Percentiles rank a stretch among this genome's conserved stretches.
Evolutionary conservation across 2,888 invertebrate genomes (phyloP).

Genomic region (Dynastes grantii): DNA sequence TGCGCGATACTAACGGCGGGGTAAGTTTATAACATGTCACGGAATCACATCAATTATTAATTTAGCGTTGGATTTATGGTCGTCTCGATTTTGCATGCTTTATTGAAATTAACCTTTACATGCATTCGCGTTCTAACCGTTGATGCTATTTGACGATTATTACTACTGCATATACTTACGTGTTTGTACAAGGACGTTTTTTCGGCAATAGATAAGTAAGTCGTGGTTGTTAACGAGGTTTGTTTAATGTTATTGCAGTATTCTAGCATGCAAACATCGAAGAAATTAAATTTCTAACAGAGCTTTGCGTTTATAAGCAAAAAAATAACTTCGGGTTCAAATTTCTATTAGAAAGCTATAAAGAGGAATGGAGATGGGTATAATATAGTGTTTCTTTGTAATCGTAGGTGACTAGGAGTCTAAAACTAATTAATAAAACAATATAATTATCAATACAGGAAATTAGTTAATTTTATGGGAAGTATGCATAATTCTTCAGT

Average conservation of each 20-base stretch:
- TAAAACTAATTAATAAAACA: too few relatives aligned
- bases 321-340: too few relatives aligned
- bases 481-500: too few relatives aligned
- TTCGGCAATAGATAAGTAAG: slow-evolving; percentile 3
- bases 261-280: not conserved
- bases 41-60: slow-evolving; percentile 45
- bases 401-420: too few relatives aligned
- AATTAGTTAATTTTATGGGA: too few relatives aligned
- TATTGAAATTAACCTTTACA: slow-evolving; percentile 42
- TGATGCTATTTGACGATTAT: not conserved
- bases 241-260: not conserved
- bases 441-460: too few relatives aligned
- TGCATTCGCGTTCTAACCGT: not conserved
- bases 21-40: slow-evolving; percentile 42
- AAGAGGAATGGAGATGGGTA: too few relatives aligned
- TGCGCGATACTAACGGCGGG: slow-evolving; percentile 15
- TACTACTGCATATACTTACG: not conserved
- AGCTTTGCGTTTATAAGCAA: too few relatives aligned
- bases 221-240: not conserved
- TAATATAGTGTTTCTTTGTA: too few relatives aligned
- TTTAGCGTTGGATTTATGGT: slow-evolving; percentile 36
- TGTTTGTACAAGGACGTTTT: not conserved
- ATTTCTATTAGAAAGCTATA: too few relatives aligned
- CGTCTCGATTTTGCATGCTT: slow-evolving; percentile 33
- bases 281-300: too few relatives aligned